Evolutionary conservation across 2,113 vertebrate genomes (phyloP), one percentile per base, ranked within the genome.

Genomic region (Xenopus laevis): DNA sequence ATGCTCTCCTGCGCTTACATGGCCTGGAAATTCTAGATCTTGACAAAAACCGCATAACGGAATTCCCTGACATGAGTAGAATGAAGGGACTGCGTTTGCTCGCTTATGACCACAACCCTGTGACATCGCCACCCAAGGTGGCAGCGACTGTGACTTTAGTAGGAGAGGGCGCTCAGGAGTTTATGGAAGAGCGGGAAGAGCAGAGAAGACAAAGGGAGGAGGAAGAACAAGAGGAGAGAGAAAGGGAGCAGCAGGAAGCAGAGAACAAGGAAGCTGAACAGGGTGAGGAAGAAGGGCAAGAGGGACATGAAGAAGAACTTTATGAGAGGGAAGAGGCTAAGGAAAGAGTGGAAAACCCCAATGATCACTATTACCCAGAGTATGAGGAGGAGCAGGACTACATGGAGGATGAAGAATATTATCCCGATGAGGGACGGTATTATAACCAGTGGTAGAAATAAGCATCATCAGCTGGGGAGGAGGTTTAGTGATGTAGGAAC

Each of bases 91-190:
- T 99, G 47, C 89, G 85, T 3, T 91, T 98, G 65, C 89, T 99
- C 80, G 98, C 96, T 80, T 98, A 97, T 13, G 97, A 98, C 80
- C 95, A 95, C 87, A 99, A 98, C 33, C 96, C 96, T 0, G 87
- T 93, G 44, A 88, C 83, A 0, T 80, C 72, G 2, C 95, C 93
- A 0, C 97, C 97, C 0, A 71, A 45, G 0, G 95, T 98, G 0
- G 88, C 88, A 0, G 87, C 94, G 7, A 88, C 91, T 0, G 94
- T 95, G 20, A 62, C 89, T 9, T 81, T 98, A 64, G 96, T 99
- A 13, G 97, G 97, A 0, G 91, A 98, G 16, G 96, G 97, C 17
- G 97, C 97, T 0, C 88, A 87, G 3, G 95, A 98, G 71, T 90
- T 89, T 72, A 82, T 96, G 91, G 91, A 95, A 18, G 86, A 50